Conservation (phyloP, 2,113 vertebrate genomes). For the Mesitornis unicolor region DNA sequence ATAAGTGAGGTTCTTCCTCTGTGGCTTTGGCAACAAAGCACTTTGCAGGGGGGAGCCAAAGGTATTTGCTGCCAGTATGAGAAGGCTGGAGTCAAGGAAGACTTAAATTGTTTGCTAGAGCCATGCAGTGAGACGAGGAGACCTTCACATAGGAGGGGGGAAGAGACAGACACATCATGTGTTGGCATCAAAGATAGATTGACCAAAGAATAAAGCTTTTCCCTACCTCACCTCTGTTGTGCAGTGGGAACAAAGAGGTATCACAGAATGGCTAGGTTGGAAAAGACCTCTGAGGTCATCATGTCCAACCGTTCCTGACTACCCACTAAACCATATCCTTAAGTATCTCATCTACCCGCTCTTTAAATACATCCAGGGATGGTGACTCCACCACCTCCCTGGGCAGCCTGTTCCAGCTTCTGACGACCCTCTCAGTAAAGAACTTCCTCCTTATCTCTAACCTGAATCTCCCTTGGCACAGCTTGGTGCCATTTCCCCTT, state of each 20-base stretch:
- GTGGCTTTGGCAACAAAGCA: background rate
- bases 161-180: fast-evolving
- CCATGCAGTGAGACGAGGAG: background rate
- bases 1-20: background rate
- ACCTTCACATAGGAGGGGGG: background rate
- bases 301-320: no score
- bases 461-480: no score
- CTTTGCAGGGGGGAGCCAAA: background rate
- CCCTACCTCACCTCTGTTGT: background rate
- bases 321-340: no score
- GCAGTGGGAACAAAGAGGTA: background rate
- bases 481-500: no score
- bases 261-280: no score
- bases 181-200: fast-evolving
- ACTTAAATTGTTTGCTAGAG: background rate
- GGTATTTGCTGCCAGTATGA: background rate
- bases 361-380: no score
- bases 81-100: background rate
- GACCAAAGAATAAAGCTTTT: background rate
- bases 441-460: no score
- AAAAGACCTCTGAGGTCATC: no score
- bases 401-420: no score
- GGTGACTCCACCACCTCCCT: no score
- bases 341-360: no score
- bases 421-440: no score